These are phyloP conservation scores for Dolichotis patagonum DNA, from an alignment of 2,113 vertebrate species.

Conservation along the genomic window DNA sequence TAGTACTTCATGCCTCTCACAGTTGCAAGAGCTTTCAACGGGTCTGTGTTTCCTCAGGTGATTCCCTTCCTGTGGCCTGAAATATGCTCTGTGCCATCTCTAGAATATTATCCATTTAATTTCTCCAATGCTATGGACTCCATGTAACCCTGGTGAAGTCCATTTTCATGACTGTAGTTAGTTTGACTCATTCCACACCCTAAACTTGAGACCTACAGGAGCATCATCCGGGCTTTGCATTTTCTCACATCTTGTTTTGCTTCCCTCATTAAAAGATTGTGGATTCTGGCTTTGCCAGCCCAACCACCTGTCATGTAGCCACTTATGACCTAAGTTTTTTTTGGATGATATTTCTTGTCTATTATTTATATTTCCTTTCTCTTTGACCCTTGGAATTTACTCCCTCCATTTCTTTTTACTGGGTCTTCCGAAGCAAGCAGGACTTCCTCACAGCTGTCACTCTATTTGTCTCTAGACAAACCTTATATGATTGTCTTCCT, in stretches of 20 bases:
- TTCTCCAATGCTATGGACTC: neutral
- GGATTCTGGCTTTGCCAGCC: neutral
- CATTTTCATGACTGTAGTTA: neutral
- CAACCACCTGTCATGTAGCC: neutral
- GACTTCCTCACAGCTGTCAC: neutral
- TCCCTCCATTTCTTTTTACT: neutral
- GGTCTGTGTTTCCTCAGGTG: neutral
- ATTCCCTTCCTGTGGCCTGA: fast-evolving
- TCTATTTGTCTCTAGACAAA: neutral
- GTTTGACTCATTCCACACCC: neutral
- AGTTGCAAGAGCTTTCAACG: neutral
- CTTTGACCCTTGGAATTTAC: neutral
- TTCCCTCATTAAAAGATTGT: neutral
- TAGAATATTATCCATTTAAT: neutral
- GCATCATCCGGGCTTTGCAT: neutral
- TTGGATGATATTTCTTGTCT: neutral
- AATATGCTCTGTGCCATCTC: neutral
- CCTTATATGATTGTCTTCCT: neutral
- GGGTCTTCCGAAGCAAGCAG: neutral
- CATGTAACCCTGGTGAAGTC: neutral
- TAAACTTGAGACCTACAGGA: too few species aligned
- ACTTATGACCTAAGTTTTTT: neutral
- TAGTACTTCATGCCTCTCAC: neutral
- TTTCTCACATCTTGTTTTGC: neutral
- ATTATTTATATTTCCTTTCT: neutral